Evolutionary conservation across 2,888 invertebrate genomes (phyloP), one percentile per base, ranked within the genome.

Genomic region (Pristionchus mayeri): DNA sequence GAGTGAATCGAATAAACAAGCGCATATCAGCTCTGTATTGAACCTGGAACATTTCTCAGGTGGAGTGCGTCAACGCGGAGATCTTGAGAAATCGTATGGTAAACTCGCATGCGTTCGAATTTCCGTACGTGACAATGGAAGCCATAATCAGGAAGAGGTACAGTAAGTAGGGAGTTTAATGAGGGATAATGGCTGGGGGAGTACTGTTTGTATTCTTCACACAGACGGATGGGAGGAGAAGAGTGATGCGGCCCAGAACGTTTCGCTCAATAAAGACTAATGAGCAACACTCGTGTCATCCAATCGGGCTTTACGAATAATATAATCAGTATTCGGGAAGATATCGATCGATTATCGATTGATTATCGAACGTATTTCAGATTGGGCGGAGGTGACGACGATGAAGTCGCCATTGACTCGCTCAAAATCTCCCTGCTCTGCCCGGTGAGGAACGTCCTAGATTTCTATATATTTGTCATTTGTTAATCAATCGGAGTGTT

Each of bases 391-490:
- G 97, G 97, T 94, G 96, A 96, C 57, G 98, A 98, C 93, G 96
- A 96, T 93, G 98, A 98, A 94, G 97, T 99, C 89, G 97, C 97
- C 0, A 97, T 98, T 0, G 98, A 98, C 0, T 97, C 96, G 82
- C 94, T 98, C 21, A 95, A 97, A 84, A 97, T 98, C 4, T 98
- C 98, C 0, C 94, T 98, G 21, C 95, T 96, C 93, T 98, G 98
- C 94, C 98, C 98, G 0, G 94, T 98, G 89, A 97, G 97, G 91
- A 30, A n/a, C n/a, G n/a, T n/a, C n/a, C n/a, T n/a, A n/a, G n/a
- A n/a, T n/a, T n/a, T n/a, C n/a, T n/a, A n/a, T 1, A 30, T 71
- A 13, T 44, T 71, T 30, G n/a, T 71, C 16, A 11, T 27, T 2
- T 60, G 13, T 27, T 57, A n/a, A n/a, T n/a, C n/a, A n/a, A n/a